Percentiles rank a stretch among this genome's conserved stretches.
phyloP scores from a whole-genome alignment of 2,888 invertebrate genomes.

The Pyrrhia umbra region DNA sequence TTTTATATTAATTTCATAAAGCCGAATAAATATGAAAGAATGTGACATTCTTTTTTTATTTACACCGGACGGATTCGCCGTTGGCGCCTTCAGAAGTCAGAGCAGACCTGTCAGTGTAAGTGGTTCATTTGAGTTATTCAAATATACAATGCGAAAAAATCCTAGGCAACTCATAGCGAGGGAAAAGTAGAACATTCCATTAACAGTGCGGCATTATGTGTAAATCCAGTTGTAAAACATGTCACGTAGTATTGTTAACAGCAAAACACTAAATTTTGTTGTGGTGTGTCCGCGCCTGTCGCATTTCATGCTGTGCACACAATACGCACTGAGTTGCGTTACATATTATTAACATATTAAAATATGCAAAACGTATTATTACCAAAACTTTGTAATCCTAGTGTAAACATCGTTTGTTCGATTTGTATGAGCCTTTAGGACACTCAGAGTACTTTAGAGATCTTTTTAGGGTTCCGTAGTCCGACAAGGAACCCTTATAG shows the following conservation, averaged over 20 bases:
- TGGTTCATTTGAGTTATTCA: background rate
- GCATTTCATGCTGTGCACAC: constrained; percentile 46
- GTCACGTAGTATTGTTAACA: constrained; percentile 46
- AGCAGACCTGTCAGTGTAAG: background rate
- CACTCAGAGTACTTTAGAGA: constrained; percentile 5
- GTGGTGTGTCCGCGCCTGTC: constrained; percentile 39
- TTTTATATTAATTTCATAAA: too few species aligned
- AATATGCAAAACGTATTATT: constrained; percentile 54
- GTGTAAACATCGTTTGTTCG: constrained; percentile 28
- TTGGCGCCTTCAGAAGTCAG: background rate
- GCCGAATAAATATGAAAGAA: too few species aligned
- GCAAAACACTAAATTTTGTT: constrained; percentile 43
- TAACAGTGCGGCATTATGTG: constrained; percentile 26
- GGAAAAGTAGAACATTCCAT: constrained; percentile 35
- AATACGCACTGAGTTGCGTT: constrained; percentile 53
- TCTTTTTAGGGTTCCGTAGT: too few species aligned
- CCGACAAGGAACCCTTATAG: too few species aligned
- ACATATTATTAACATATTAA: constrained; percentile 53
- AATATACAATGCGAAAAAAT: constrained; percentile 11
- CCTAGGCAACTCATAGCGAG: background rate
- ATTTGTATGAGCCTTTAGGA: constrained; percentile 20
- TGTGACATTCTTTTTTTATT: too few species aligned
- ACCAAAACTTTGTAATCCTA: constrained; percentile 51
- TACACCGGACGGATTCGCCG: background rate
- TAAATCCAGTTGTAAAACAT: constrained; percentile 38